Conservation (phyloP, 2,797 vertebrate species). For the Silurus aristotelis region DNA sequence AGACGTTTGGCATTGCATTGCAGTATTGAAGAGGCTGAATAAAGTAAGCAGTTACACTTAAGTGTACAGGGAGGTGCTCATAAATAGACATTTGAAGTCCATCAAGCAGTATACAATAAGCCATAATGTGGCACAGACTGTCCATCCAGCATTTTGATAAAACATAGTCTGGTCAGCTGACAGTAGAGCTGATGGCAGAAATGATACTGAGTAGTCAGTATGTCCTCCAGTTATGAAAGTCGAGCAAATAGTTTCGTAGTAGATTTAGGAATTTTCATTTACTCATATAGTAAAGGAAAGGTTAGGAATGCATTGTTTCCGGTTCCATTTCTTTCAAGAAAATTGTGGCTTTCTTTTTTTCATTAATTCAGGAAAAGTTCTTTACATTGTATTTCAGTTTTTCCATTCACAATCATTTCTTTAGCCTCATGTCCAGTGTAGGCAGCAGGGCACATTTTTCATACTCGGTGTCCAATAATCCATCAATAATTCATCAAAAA, state of each 20-base stretch:
- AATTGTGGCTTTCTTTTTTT: not conserved
- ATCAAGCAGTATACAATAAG: constrained; percentile 61
- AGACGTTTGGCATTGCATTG: constrained; percentile 74
- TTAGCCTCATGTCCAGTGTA: not conserved
- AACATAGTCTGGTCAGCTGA: constrained; percentile 44
- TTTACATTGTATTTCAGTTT: not conserved
- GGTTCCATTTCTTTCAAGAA: too few species aligned
- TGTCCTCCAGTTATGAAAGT: constrained; percentile 49
- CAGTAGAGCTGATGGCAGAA: constrained; percentile 65
- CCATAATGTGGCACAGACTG: constrained; percentile 71
- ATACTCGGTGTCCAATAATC: constrained; percentile 22
- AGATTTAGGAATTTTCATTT: constrained; percentile 43
- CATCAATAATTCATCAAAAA: not conserved
- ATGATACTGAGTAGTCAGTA: constrained; percentile 49
- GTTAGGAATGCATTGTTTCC: not conserved
- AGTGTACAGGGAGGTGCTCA: constrained; percentile 66
- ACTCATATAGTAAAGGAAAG: not conserved
- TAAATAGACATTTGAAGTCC: constrained; percentile 60
- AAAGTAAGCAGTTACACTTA: constrained; percentile 54
- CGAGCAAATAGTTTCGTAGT: constrained; percentile 55
- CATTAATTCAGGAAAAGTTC: not conserved
- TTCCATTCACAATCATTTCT: not conserved
- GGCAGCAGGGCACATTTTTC: constrained; percentile 16
- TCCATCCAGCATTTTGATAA: constrained; percentile 72
- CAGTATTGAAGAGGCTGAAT: constrained; percentile 69